phyloP scores from a whole-genome alignment of 1,140 invertebrate species.

The Paracyclopina nana region DNA sequence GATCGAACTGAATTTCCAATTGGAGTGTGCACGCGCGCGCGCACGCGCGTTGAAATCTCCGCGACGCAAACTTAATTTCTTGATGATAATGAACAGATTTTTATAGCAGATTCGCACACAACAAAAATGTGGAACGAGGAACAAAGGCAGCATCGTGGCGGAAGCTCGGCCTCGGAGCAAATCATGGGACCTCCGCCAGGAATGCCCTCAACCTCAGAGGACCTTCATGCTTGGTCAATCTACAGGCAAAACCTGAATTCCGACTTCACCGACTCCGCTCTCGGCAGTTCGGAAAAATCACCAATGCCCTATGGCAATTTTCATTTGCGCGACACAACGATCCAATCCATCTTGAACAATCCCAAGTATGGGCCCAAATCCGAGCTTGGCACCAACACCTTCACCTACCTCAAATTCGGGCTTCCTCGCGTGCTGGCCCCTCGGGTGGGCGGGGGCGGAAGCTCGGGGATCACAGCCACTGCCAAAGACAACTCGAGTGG shows the following conservation, averaged over 20 bases:
- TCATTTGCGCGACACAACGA: constrained; percentile 70
- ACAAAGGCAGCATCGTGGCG: no score
- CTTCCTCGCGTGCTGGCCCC: constrained; percentile 70
- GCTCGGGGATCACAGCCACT: no score
- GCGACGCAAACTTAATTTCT: no score
- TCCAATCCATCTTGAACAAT: constrained; percentile 78
- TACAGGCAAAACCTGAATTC: constrained; percentile 88
- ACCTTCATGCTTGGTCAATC: constrained; percentile 85
- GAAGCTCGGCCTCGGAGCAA: no score
- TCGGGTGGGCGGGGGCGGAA: constrained; percentile 38
- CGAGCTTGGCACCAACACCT: constrained; percentile 61
- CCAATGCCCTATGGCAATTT: constrained; percentile 80
- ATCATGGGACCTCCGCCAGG: no score
- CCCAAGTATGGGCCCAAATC: constrained; percentile 39
- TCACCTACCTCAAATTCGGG: constrained; percentile 79
- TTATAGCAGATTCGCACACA: no score
- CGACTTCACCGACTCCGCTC: constrained; percentile 76
- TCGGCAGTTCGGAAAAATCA: constrained; percentile 70
- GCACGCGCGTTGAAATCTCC: no score
- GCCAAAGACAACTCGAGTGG: constrained; percentile 49
- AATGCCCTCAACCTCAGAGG: constrained; percentile 11
- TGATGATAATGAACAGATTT: no score
- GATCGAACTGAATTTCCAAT: no score
- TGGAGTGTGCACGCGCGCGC: no score
- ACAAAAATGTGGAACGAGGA: no score